These are phyloP conservation scores for Hyperoplus immaculatus DNA, from an alignment of 2,797 vertebrate species.

Conservation along the genomic window DNA sequence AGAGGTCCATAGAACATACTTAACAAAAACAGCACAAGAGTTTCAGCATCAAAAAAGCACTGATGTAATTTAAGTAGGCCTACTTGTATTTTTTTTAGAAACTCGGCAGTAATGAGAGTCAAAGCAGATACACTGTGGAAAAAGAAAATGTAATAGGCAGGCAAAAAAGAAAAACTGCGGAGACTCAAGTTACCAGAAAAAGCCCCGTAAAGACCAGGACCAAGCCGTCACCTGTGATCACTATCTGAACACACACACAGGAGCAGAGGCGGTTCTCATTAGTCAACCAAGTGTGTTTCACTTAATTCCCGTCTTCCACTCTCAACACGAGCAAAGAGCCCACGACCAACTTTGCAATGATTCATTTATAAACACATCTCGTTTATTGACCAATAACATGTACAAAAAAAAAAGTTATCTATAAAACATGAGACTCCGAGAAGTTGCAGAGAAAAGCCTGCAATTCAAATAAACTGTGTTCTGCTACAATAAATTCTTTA, in stretches of 20 bases:
- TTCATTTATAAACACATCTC: slow-evolving; percentile 64
- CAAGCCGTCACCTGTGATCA: slow-evolving; percentile 44
- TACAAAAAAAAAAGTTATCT: slow-evolving; percentile 28
- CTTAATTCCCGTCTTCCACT: slow-evolving; percentile 32
- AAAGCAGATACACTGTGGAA: slow-evolving; percentile 46
- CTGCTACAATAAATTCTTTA: slow-evolving; percentile 42
- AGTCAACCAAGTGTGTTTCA: slow-evolving; percentile 50
- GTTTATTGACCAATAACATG: slow-evolving; percentile 67
- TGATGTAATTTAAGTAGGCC: slow-evolving; percentile 14
- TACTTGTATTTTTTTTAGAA: slow-evolving; percentile 21
- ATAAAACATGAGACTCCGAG: slow-evolving; percentile 56
- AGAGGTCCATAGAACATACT: slow-evolving; percentile 30
- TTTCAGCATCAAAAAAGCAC: slow-evolving; percentile 29
- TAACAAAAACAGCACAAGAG: slow-evolving; percentile 23
- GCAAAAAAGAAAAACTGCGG: slow-evolving; percentile 13
- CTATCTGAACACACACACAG: slow-evolving; percentile 20
- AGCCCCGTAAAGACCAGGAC: slow-evolving; percentile 67
- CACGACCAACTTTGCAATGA: slow-evolving; percentile 39
- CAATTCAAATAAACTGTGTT: slow-evolving; percentile 45
- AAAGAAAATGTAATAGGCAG: slow-evolving; percentile 58
- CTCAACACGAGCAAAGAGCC: slow-evolving; percentile 21
- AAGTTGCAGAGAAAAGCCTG: slow-evolving; percentile 33
- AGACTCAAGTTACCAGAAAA: slow-evolving; percentile 68
- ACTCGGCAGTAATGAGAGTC: slow-evolving; percentile 44
- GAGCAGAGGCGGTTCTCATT: slow-evolving; percentile 47